These are phyloP conservation scores for Pantherophis alleghaniensis DNA, from an alignment of 2,797 vertebrate species.

Conservation along the genomic window DNA sequence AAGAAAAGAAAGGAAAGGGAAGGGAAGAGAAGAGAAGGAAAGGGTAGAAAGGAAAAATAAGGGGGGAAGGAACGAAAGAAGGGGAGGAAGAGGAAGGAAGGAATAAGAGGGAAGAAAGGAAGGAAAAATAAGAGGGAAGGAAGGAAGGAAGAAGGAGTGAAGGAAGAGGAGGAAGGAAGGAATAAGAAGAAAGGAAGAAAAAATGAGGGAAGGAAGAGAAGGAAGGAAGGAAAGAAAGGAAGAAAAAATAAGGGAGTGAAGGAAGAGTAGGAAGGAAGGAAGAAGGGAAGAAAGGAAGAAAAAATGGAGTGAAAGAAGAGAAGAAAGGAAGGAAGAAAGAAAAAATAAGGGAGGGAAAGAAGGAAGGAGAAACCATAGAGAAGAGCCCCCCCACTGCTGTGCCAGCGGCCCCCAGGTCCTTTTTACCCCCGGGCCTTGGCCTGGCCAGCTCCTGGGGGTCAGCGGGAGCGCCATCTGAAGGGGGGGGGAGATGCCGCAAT, in stretches of 20 bases:
- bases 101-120: neutral
- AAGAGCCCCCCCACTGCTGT: neutral
- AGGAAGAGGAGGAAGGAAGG: too few species aligned
- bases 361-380: neutral
- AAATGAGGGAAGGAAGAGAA: too few species aligned
- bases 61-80: too few species aligned
- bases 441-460: neutral
- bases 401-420: neutral
- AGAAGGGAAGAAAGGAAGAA: too few species aligned
- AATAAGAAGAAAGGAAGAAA: too few species aligned
- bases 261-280: too few species aligned
- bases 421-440: accelerated
- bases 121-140: neutral
- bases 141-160: neutral
- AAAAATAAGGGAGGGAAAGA: neutral
- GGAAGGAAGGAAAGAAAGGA: too few species aligned
- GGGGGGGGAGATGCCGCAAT: neutral
- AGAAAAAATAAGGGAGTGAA: too few species aligned
- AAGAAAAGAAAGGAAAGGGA: neutral
- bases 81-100: too few species aligned
- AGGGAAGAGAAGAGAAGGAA: accelerated
- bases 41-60: too few species aligned
- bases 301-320: too few species aligned
- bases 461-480: neutral
- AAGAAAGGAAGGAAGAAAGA: too few species aligned